These are phyloP conservation scores for Lagorchestes hirsutus DNA, from an alignment of 2,797 vertebrate genomes.

Conservation along the genomic window DNA sequence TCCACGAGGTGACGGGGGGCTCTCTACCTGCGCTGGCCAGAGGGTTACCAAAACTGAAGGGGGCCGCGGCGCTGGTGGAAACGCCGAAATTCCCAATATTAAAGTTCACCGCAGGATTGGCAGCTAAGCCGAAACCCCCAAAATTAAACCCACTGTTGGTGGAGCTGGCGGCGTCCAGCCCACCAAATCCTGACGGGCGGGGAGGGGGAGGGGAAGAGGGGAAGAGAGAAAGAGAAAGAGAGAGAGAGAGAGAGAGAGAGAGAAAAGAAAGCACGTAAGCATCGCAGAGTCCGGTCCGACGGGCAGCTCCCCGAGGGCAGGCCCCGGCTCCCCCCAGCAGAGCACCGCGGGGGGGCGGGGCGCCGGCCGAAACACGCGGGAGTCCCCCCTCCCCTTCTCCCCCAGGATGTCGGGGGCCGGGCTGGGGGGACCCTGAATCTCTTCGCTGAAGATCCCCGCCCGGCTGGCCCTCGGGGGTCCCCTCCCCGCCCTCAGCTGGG, in stretches of 20 bases:
- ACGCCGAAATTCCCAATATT: constrained; percentile 97
- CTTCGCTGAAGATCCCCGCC: background rate
- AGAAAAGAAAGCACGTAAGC: constrained; percentile 50
- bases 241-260: constrained; percentile 36
- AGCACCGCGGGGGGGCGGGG: constrained; percentile 76
- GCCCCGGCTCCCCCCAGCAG: no score
- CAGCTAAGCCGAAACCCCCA: constrained; percentile 97
- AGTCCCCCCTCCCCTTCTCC: background rate
- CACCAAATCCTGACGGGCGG: constrained; percentile 96
- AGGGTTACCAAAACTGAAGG: constrained; percentile 99
- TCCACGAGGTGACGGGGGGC: constrained; percentile 75
- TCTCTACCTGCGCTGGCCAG: constrained; percentile 97
- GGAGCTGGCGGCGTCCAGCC: constrained; percentile 95
- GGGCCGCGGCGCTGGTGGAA: constrained; percentile 92
- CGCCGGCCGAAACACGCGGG: constrained; percentile 84
- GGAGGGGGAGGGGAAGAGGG: constrained; percentile 83
- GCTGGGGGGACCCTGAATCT: rapidly evolving
- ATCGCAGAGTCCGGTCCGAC: constrained; percentile 81
- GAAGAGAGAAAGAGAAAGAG: constrained; percentile 41
- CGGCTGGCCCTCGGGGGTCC: background rate
- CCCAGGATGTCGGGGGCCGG: background rate
- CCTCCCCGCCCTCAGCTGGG: no score
- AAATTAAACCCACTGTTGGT: constrained; percentile 98
- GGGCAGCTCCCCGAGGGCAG: constrained; percentile 80
- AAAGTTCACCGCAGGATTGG: constrained; percentile 97